Evolutionary conservation across 2,888 invertebrate genomes (phyloP).

Genomic region (Erannis defoliaria): DNA sequence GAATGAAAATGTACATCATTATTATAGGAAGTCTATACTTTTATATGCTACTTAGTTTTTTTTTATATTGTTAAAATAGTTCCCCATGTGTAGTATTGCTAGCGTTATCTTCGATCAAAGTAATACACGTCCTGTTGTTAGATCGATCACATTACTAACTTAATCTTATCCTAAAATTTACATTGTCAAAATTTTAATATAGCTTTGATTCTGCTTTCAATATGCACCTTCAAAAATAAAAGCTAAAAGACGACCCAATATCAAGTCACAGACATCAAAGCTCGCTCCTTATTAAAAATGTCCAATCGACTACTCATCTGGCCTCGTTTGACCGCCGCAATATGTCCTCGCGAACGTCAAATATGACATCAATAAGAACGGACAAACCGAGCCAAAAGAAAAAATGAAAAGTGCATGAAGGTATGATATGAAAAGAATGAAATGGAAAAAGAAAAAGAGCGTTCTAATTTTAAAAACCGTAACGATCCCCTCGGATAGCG

Average conservation of each 20-base stretch:
- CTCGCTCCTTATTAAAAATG: constrained; percentile 34
- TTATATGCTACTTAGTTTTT: too few species aligned
- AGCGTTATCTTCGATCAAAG: too few species aligned
- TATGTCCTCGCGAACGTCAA: constrained; percentile 44
- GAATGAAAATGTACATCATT: too few species aligned
- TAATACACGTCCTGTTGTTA: too few species aligned
- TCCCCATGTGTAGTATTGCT: too few species aligned
- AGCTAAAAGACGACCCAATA: constrained; percentile 12
- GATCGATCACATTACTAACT: too few species aligned
- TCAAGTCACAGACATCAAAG: constrained; percentile 13
- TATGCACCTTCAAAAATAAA: constrained; percentile 7
- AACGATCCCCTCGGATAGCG: constrained; percentile 68
- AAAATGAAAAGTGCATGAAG: constrained; percentile 12
- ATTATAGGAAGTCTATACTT: too few species aligned
- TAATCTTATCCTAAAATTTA: neutral
- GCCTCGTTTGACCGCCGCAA: constrained; percentile 33
- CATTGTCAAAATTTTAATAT: neutral
- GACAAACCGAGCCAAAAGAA: constrained; percentile 29
- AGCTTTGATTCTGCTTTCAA: neutral
- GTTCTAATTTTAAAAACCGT: constrained; percentile 76
- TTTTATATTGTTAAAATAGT: too few species aligned
- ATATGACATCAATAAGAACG: constrained; percentile 54
- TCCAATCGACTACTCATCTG: constrained; percentile 31
- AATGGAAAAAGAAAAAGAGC: constrained; percentile 61
- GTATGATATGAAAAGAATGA: constrained; percentile 31